Percentiles rank a stretch among this genome's conserved stretches.
Conservation (phyloP, 2,113 vertebrate genomes). For the Zosterops borbonicus region DNA sequence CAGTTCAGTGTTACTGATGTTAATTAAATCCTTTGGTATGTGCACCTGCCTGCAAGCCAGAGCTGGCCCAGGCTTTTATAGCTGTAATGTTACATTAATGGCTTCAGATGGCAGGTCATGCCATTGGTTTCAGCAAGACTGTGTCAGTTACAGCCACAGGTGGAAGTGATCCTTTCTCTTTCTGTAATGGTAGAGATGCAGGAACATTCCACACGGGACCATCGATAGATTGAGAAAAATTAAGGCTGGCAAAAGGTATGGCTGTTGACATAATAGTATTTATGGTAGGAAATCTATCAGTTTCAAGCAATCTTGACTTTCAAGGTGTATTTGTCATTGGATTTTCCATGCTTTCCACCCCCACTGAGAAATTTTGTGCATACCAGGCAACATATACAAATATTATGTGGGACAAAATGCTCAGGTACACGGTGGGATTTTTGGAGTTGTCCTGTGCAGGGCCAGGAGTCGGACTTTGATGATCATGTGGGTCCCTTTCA, state of each 20-base stretch:
- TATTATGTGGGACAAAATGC: not conserved
- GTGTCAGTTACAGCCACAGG: not conserved
- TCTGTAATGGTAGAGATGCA: rapidly evolving
- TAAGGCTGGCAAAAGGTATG: not conserved
- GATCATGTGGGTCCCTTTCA: not conserved
- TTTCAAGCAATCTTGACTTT: not conserved
- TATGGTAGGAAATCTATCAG: not conserved
- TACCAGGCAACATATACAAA: not conserved
- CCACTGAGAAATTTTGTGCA: not conserved
- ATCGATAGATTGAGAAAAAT: constrained; percentile 19
- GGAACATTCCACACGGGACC: not conserved
- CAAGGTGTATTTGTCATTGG: not conserved
- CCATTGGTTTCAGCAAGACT: not conserved
- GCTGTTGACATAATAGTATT: not conserved
- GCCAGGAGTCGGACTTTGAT: not conserved
- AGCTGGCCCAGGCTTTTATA: not conserved
- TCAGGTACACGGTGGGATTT: not conserved
- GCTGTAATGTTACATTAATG: not conserved
- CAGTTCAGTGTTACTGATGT: not conserved
- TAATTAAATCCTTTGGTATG: not conserved
- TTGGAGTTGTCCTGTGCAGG: not conserved
- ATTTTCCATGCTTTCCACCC: not conserved
- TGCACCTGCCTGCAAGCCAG: not conserved
- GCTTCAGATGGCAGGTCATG: constrained; percentile 15
- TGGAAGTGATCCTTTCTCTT: not conserved